Conservation (phyloP, 1,140 invertebrate genomes). For the Drosophila bocqueti region DNA sequence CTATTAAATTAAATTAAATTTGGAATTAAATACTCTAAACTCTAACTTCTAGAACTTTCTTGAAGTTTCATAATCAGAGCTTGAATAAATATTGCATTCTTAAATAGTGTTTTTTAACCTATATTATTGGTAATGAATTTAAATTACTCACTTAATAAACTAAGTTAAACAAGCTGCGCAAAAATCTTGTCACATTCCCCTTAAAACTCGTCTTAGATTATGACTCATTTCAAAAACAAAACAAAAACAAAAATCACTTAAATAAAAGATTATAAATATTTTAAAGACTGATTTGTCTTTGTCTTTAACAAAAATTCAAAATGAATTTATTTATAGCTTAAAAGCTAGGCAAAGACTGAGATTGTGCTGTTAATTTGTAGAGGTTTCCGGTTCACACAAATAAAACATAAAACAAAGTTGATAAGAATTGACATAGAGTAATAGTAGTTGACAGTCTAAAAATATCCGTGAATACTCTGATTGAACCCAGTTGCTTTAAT, state of each 20-base stretch:
- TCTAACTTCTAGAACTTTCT: not conserved
- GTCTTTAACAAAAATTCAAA: not conserved
- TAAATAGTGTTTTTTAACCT: too few species aligned
- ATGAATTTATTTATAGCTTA: not conserved
- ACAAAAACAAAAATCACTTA: not conserved
- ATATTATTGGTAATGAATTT: not conserved
- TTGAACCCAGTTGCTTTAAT: not conserved
- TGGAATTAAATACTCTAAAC: not conserved
- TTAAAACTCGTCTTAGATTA: not conserved
- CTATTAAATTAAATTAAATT: not conserved
- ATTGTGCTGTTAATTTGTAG: not conserved
- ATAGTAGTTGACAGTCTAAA: not conserved
- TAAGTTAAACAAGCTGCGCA: not conserved
- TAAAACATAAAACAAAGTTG: not conserved
- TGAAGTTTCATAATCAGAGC: not conserved
- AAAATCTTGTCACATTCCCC: not conserved
- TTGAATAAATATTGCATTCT: too few species aligned
- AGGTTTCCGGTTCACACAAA: constrained; percentile 1
- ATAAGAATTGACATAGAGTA: not conserved
- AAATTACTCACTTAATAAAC: not conserved
- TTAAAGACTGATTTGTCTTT: not conserved
- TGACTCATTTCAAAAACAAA: not conserved
- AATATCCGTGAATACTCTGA: not conserved
- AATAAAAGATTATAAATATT: constrained; percentile 3
- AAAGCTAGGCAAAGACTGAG: not conserved